A percentile compares a stretch with the other conserved stretches of the same genome.
These are phyloP conservation scores for Caenorhabditis macrosperma DNA, from an alignment of 2,888 invertebrate species.

Conservation along the genomic window DNA sequence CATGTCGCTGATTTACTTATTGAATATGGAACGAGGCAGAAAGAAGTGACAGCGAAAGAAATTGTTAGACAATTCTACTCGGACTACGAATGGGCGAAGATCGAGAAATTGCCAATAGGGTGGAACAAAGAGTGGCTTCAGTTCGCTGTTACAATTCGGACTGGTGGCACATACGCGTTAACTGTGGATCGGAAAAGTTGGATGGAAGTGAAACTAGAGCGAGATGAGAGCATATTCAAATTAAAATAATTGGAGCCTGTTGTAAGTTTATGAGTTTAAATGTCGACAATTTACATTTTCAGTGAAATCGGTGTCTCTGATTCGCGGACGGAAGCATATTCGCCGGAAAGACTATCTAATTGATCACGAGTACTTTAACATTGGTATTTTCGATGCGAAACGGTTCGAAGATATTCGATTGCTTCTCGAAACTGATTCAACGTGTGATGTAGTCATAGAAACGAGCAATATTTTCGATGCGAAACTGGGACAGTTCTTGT, in stretches of 20 bases:
- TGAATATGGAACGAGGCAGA: conserved; percentile 52
- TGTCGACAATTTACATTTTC: background rate
- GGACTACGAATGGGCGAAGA: background rate
- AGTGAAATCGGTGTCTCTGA: conserved; percentile 16
- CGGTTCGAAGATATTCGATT: conserved; percentile 4
- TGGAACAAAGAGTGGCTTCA: background rate
- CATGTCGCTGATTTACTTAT: conserved; percentile 62
- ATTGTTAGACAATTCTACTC: conserved; percentile 8
- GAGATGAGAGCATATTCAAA: background rate
- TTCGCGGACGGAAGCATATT: background rate
- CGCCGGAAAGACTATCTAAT: background rate
- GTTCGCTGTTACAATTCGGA: background rate
- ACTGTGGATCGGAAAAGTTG: background rate
- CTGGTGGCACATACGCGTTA: background rate
- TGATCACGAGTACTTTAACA: background rate
- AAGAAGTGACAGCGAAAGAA: background rate
- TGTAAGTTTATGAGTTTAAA: conserved; percentile 12
- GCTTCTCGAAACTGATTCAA: conserved; percentile 1
- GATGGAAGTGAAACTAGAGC: background rate
- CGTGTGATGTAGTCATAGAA: background rate
- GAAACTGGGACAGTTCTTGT: background rate
- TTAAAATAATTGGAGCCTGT: background rate
- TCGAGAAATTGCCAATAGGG: background rate
- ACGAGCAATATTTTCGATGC: background rate
- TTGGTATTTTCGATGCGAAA: background rate